Evolutionary conservation across 2,113 vertebrate genomes (phyloP).

Genomic region (Passer montanus): DNA sequence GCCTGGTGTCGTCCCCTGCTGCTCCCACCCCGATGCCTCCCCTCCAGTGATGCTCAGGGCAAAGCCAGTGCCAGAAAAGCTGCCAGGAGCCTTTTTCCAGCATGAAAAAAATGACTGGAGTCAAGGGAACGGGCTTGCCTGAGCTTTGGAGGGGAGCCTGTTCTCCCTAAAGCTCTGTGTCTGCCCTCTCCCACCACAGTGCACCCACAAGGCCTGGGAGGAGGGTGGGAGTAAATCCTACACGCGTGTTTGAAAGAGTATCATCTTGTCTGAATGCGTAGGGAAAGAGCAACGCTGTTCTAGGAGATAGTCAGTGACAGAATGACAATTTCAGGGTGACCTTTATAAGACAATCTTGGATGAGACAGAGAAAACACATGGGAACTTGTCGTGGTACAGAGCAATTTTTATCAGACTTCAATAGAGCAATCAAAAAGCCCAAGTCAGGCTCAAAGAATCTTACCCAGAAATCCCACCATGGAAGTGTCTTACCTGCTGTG

Average conservation of each 20-base stretch:
- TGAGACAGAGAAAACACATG: constrained; percentile 45
- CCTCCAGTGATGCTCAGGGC: constrained; percentile 76
- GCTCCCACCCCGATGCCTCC: constrained; percentile 72
- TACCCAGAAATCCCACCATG: constrained; percentile 32
- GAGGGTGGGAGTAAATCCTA: not conserved
- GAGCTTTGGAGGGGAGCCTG: not conserved
- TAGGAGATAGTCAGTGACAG: constrained; percentile 3
- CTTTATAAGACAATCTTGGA: constrained; percentile 46
- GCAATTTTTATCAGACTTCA: constrained; percentile 57
- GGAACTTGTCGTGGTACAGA: not conserved
- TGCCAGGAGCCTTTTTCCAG: constrained; percentile 62
- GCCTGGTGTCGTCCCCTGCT: constrained; percentile 42
- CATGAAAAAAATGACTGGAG: constrained; percentile 4
- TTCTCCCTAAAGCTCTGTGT: not conserved
- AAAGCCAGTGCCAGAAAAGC: constrained; percentile 60
- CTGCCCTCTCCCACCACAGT: not conserved
- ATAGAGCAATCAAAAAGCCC: constrained; percentile 56
- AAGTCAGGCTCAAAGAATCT: constrained; percentile 41
- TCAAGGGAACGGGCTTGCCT: not conserved
- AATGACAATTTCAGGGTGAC: constrained; percentile 59
- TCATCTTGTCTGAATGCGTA: not conserved
- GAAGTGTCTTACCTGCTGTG: not conserved
- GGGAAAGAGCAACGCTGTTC: constrained; percentile 9
- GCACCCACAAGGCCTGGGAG: not conserved
- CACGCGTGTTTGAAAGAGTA: not conserved